Base-by-base conservation (phyloP, 92 coral and sea anemone species). In the Zoanthus sansibaricus region DNA sequence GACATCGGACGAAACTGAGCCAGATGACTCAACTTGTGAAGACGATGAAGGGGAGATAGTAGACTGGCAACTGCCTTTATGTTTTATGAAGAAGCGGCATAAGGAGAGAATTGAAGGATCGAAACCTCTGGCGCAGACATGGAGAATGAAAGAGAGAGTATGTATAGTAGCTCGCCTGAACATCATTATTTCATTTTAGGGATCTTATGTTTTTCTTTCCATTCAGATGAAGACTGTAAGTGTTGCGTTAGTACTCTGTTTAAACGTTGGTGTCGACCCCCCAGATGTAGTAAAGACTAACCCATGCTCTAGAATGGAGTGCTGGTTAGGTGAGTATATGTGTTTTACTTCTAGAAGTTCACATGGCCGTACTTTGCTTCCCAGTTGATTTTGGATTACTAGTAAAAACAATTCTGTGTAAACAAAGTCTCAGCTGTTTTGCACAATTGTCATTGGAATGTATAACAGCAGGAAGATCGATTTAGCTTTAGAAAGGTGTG, bases 141-240 rank as follows among this genome's bases (percentile, higher is more conserved):
- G 99, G 99, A 91, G 98, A 71, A 96, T 95, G 98, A 96, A 96
- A 75, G 99, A 96, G 76, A 89, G 98, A 86, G 99, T 96, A 85
- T 82, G 96, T 87, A 21, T 55, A 66, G 49, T 8, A 70, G 66
- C 55, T 56, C 37, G 9, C 58, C 31, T 71, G 70, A 47, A 11
- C 52, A 10, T 6, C 16, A 15, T 32, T 31, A 18, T 33, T 54
- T 75, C 15, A 18, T 47, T 17, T 83, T 10, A 44, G 44, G 15
- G 72, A 71, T 79, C 64, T 69, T 25, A 49, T 49, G 7, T 7
- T 49, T 49, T 49, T 49, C 1, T 49, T 5, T 77, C 85, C 14
- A 86, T 30, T n/a, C 49, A 96, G 99, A 96, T 96, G 99, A 96
- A 96, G 75, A 96, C 99, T 6, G 99, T 96, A 44, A 96, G 99